phyloP scores from a whole-genome alignment of 2,888 invertebrate genomes.

The Cistogaster globosa region DNA sequence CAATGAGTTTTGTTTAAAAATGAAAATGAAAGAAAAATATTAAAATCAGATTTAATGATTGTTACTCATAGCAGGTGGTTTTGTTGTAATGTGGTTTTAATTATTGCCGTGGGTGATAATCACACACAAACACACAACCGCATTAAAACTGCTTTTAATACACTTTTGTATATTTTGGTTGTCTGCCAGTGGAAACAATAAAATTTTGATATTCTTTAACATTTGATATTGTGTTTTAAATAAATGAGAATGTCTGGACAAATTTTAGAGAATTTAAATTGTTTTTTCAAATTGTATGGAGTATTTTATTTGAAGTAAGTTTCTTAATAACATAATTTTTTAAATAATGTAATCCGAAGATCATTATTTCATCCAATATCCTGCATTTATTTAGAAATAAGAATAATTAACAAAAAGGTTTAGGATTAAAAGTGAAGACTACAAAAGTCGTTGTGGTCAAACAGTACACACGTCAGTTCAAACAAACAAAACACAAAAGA shows the following conservation, averaged over 20 bases:
- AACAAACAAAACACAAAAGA: too few species aligned
- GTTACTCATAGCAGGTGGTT: constrained; percentile 66
- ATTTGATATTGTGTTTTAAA: neutral
- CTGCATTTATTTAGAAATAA: too few species aligned
- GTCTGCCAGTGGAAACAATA: neutral
- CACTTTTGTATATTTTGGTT: neutral
- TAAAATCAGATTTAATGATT: constrained; percentile 57
- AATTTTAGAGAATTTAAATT: neutral
- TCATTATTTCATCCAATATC: too few species aligned
- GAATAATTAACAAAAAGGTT: too few species aligned
- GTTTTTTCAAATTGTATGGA: neutral
- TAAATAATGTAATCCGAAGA: too few species aligned
- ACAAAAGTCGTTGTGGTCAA: too few species aligned
- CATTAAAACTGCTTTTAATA: constrained; percentile 56
- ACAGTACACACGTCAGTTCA: too few species aligned
- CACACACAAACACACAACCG: constrained; percentile 34
- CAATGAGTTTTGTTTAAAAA: neutral
- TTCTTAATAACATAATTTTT: too few species aligned
- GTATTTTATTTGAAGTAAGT: too few species aligned
- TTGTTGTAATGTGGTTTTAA: constrained; percentile 69
- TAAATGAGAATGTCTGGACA: neutral
- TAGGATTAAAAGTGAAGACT: too few species aligned
- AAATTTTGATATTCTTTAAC: neutral
- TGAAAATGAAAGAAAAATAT: neutral
- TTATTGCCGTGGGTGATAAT: constrained; percentile 69